Evolutionary conservation across 2,113 vertebrate genomes (phyloP), one percentile per base, ranked within the genome.

Genomic region (Lagopus muta): DNA sequence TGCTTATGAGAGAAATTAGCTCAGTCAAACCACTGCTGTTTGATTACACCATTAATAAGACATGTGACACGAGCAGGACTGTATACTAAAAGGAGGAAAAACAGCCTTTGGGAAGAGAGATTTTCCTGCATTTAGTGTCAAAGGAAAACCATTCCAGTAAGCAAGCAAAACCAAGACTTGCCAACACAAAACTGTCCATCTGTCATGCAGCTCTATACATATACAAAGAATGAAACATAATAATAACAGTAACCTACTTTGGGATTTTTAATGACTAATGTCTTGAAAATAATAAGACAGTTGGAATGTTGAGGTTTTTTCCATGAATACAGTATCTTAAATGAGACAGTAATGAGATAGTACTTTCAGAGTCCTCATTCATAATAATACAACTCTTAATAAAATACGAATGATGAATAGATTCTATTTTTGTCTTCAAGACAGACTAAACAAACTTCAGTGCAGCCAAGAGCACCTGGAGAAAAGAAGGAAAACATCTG

Each of bases 1-100:
- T 72, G 65, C 69, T 72, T 18, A 5, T 30, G 30, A 88, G 18
- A 62, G 74, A 57, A 47, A 52, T 69, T 81, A 42, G 62, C 36
- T 85, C 61, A 82, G 73, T 79, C 73, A 75, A 82, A 76, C 69
- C 8, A 20, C 24, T 85, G 43, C 13, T 69, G 42, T 81, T 87
- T 80, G 60, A 83, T 70, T 52, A 85, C 92, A 38, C 32, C 64
- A 82, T 62, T 80, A 92, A 64, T 86, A 54, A 89, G 70, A 45
- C 22, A 82, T 79, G 61, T 69, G n/a, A n/a, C 18, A 54, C 34
- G 70, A 73, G 48, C 70, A 58, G 81, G 57, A 17, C 24, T 42
- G 50, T 21, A 0, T n/a, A 5, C 20, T 67, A 60, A 48, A 74
- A 71, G 32, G 25, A 86, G 34, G 65, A 65, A 15, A 15, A 83